phyloP scores from a whole-genome alignment of 2,113 vertebrate species.

The Vireo altiloquus region DNA sequence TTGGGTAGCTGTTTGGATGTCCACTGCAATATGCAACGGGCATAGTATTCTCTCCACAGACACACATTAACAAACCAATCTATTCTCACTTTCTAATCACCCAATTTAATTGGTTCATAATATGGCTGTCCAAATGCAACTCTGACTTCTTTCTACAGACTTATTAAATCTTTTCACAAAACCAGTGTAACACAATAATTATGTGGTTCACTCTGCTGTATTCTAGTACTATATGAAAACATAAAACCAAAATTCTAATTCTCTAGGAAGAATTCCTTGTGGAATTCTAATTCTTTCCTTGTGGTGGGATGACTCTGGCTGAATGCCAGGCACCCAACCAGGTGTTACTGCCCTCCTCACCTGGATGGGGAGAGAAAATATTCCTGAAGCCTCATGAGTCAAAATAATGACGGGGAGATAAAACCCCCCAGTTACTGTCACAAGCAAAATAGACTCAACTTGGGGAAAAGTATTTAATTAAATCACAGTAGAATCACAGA shows the following conservation, averaged over 20 bases:
- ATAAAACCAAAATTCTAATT: neutral
- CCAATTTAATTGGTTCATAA: neutral
- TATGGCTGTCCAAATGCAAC: neutral
- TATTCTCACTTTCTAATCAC: constrained; percentile 6
- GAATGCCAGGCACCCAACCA: neutral
- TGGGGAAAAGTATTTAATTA: neutral
- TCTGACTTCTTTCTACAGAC: neutral
- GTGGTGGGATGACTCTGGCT: neutral
- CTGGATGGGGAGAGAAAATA: neutral
- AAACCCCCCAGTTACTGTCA: neutral
- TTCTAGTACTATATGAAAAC: neutral
- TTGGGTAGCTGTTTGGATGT: neutral
- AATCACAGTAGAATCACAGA: neutral
- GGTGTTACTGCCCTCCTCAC: neutral
- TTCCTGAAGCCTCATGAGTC: neutral
- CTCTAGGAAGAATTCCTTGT: no score
- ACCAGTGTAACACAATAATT: neutral
- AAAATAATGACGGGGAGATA: neutral
- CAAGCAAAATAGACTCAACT: neutral
- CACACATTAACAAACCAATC: neutral
- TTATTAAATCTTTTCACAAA: neutral
- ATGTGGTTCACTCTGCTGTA: neutral
- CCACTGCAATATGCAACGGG: neutral
- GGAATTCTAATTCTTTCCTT: no score
- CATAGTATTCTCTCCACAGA: neutral